Percentiles rank a stretch among this genome's conserved stretches.
Conservation (phyloP, 1,140 invertebrate genomes). For the Caenorhabditis inopinata region DNA sequence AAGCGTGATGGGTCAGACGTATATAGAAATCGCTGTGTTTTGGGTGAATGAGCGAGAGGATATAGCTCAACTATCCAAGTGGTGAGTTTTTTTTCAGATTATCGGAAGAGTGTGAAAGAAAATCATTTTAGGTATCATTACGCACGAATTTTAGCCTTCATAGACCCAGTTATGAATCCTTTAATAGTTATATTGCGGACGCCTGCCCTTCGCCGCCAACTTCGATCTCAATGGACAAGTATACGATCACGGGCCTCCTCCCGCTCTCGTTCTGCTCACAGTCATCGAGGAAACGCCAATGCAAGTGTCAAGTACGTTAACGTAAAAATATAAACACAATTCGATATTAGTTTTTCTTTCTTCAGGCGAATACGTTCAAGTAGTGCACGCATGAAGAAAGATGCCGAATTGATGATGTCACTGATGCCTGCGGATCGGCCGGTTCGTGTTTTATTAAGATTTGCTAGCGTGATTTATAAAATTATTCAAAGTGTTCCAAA, state of each 20-base stretch:
- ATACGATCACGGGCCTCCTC: slow-evolving; percentile 29
- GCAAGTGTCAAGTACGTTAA: slow-evolving; percentile 15
- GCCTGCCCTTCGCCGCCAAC: slow-evolving; percentile 54
- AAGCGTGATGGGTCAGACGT: slow-evolving; percentile 61
- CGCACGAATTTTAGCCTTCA: slow-evolving; percentile 56
- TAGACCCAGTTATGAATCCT: slow-evolving; percentile 63
- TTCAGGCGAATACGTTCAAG: slow-evolving; percentile 28
- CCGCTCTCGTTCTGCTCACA: slow-evolving; percentile 7
- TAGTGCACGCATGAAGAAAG: slow-evolving; percentile 25
- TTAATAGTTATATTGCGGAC: slow-evolving; percentile 60
- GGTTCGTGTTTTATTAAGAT: not conserved
- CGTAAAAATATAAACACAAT: not conserved
- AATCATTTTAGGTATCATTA: slow-evolving; percentile 47
- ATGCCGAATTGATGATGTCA: slow-evolving; percentile 24
- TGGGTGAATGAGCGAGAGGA: slow-evolving; percentile 61
- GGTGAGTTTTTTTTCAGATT: slow-evolving; percentile 24
- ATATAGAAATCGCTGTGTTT: slow-evolving; percentile 65
- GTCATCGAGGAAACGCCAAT: slow-evolving; percentile 1
- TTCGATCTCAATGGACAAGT: slow-evolving; percentile 43
- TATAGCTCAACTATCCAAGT: slow-evolving; percentile 51
- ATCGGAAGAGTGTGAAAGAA: too few relatives aligned
- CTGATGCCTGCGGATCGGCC: slow-evolving; percentile 21
- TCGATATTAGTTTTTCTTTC: not conserved
- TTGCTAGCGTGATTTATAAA: too few relatives aligned
- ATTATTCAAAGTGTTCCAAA: not conserved